Evolutionary conservation across 2,113 vertebrate genomes (phyloP).

Genomic region (Tachycineta bicolor): DNA sequence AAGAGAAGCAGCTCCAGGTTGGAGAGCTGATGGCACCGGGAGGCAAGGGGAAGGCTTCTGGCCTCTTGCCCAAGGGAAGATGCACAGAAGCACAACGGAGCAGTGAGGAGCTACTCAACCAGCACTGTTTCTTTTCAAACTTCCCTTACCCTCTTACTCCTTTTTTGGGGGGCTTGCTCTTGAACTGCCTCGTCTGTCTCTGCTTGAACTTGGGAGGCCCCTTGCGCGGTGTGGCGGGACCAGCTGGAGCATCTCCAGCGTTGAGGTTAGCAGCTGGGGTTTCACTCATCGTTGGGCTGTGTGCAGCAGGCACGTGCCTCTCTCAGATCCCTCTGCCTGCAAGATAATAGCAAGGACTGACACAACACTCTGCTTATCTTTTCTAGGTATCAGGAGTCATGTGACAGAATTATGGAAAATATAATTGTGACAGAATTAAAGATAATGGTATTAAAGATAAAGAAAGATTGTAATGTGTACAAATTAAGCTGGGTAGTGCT

Average conservation of each 20-base stretch:
- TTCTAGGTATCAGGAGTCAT: not conserved
- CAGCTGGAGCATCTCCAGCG: conserved; percentile 64
- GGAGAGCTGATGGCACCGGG: not conserved
- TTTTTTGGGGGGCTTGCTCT: conserved; percentile 97
- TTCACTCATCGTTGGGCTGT: conserved; percentile 66
- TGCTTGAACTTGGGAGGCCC: conserved; percentile 98
- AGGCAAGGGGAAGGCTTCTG: not conserved
- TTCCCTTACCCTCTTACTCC: conserved; percentile 91
- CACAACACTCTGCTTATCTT: not conserved
- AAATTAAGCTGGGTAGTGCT: not conserved
- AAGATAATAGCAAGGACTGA: conserved; percentile 21
- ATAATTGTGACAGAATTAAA: not conserved
- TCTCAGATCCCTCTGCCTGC: conserved; percentile 35
- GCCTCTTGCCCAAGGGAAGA: not conserved
- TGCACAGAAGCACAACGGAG: not conserved
- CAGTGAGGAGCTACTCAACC: not conserved
- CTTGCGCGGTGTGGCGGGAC: conserved; percentile 90
- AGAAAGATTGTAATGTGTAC: not conserved
- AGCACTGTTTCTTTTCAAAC: not conserved
- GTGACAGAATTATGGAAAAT: not conserved
- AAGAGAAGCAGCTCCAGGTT: not conserved
- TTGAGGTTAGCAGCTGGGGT: conserved; percentile 12
- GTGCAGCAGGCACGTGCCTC: not conserved
- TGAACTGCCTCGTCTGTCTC: conserved; percentile 94
- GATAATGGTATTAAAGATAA: not conserved